phyloP scores from a whole-genome alignment of 1,140 invertebrate genomes.

The Hetaerina americana region DNA sequence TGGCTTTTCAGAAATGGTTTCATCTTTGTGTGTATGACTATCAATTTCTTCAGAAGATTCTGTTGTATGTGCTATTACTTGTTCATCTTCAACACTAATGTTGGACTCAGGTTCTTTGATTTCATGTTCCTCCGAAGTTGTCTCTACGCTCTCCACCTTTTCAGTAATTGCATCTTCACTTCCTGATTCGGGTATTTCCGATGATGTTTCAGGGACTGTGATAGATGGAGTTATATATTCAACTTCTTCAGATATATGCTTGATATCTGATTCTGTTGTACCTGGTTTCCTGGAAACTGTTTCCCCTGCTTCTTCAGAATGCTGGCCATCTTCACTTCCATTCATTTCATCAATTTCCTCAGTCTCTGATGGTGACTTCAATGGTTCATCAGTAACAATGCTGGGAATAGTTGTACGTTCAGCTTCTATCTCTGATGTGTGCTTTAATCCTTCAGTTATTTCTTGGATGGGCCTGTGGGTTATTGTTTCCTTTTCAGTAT shows the following conservation, averaged over 20 bases:
- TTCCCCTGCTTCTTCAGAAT: neutral
- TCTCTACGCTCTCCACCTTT: neutral
- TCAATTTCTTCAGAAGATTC: constrained; percentile 10
- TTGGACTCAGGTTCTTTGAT: constrained; percentile 1
- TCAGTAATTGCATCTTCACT: neutral
- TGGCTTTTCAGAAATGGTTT: constrained; percentile 10
- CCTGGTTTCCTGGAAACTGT: neutral
- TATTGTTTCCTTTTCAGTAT: neutral
- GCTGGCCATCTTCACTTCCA: too few relatives aligned
- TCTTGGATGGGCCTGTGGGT: too few relatives aligned
- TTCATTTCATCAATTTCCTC: too few relatives aligned
- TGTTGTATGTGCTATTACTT: neutral
- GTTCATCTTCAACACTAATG: constrained; percentile 1
- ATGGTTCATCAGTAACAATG: too few relatives aligned
- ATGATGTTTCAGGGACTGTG: neutral
- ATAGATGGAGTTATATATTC: neutral
- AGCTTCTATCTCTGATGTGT: neutral
- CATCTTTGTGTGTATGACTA: constrained; percentile 12
- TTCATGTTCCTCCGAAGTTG: constrained; percentile 4
- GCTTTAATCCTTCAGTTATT: neutral
- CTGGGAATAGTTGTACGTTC: neutral
- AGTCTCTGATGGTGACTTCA: too few relatives aligned
- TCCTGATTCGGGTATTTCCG: neutral
- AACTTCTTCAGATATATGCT: constrained; percentile 6
- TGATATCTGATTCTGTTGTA: neutral